Evolutionary conservation across 1,140 invertebrate genomes (phyloP), one percentile per base, ranked within the genome.

Genomic region (Pristionchus pacificus): DNA sequence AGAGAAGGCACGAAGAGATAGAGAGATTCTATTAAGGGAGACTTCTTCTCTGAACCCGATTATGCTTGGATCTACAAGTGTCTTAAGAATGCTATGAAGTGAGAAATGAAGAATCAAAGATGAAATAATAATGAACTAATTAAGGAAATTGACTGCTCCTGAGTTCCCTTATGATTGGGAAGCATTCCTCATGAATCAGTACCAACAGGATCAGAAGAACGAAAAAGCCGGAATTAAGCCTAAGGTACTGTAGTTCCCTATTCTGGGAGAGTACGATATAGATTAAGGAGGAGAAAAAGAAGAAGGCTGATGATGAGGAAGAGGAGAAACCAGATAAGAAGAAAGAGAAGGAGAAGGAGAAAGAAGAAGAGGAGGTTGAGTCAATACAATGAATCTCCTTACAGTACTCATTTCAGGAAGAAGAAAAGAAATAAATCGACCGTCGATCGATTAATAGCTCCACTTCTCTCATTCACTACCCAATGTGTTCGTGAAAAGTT

Each of bases 1-100:
- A 10, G 6, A 6, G 6, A 19, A 49, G 6, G 6, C 19, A 6
- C 38, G 38, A 49, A 19, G 38, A 49, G 38, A 10, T 19, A 10
- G 38, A 49, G 19, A 49, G 6, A 10, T 49, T 49, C 38, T 10
- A 49, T 49, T 55, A 71, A 33, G 19, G 61, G 73, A 27, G 67
- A 70, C 31, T 79, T 79, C 65, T 79, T 78, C 38, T 62, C 73
- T 58, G 67, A 69, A 28, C 77, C 70, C 1, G 33, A 72, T 25
- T 64, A 61, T 30, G 27, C 55, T n/a, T 19, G 32, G n/a, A 70
- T 68, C 60, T 74, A 74, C 60, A 57, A 68, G 59, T 32, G 65
- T 27, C 64, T 68, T 25, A 68, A 74, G 30, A 55, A 38, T 27
- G 24, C 66, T 3, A 19, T 72, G 58, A 61, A 60, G 58, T 33